phyloP scores from a whole-genome alignment of 2,113 vertebrate species.

The Mus musculus region DNA sequence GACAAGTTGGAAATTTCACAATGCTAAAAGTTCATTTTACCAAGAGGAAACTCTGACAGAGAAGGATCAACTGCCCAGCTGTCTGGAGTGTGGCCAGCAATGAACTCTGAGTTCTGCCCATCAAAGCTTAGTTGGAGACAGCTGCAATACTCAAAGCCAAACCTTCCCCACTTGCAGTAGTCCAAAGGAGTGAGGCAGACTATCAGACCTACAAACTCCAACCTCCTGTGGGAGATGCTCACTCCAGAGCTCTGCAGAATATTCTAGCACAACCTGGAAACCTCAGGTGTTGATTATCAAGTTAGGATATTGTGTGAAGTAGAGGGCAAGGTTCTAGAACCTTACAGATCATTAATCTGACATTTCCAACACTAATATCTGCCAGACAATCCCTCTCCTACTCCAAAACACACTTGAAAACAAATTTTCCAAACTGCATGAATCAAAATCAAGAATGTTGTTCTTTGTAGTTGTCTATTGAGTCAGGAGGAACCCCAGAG shows the following conservation, averaged over 20 bases:
- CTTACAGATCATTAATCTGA: too few species aligned
- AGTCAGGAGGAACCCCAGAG: too few species aligned
- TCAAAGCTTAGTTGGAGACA: background rate
- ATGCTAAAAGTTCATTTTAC: background rate
- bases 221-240: background rate
- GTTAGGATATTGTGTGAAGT: rapidly evolving
- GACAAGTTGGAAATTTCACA: background rate
- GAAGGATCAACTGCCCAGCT: background rate
- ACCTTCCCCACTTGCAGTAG: background rate
- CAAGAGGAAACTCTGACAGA: background rate
- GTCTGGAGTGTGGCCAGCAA: background rate
- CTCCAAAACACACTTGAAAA: background rate
- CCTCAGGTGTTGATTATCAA: background rate
- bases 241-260: too few species aligned
- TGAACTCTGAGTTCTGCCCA: rapidly evolving
- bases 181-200: background rate
- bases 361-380: background rate
- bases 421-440: background rate
- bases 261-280: background rate
- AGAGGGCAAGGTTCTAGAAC: background rate
- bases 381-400: background rate
- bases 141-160: background rate
- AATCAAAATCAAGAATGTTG: background rate
- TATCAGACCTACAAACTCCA: background rate
- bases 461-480: background rate